Evolutionary conservation across 1,140 invertebrate genomes (phyloP).

Genomic region (Pseudomyrmex flavicornis): DNA sequence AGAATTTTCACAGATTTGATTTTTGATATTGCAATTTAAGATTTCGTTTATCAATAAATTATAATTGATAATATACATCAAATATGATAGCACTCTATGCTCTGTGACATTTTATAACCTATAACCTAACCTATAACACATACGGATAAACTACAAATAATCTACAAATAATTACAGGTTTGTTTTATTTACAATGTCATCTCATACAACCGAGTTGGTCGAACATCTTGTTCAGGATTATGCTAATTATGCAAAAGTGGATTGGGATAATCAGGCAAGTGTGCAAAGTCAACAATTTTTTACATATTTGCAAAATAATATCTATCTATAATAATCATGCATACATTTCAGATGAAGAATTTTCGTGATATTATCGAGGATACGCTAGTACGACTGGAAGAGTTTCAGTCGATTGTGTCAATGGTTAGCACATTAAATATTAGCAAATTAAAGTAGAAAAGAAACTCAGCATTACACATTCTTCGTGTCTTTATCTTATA

Average conservation of each 20-base stretch:
- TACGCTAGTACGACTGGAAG: constrained; percentile 76
- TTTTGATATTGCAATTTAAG: too few relatives aligned
- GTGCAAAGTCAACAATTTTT: not conserved
- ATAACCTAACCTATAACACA: constrained; percentile 41
- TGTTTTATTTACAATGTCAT: constrained; percentile 34
- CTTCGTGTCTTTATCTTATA: too few relatives aligned
- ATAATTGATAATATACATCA: not conserved
- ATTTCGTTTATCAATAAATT: not conserved
- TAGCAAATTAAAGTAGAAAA: not conserved
- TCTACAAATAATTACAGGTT: not conserved
- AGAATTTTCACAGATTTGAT: too few relatives aligned
- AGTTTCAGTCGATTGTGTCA: constrained; percentile 78
- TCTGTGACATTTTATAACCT: constrained; percentile 38
- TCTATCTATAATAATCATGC: not conserved
- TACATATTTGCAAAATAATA: not conserved
- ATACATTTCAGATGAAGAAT: constrained; percentile 68
- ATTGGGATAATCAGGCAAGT: constrained; percentile 69
- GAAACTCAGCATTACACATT: not conserved
- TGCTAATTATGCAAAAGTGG: constrained; percentile 72
- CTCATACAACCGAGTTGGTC: constrained; percentile 48
- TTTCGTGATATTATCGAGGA: constrained; percentile 75
- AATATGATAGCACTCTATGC: not conserved
- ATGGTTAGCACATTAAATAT: constrained; percentile 67
- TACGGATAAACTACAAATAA: not conserved
- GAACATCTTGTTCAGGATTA: constrained; percentile 75